Conservation (phyloP, 2,797 vertebrate species). For the Coregonus suidteri region DNA sequence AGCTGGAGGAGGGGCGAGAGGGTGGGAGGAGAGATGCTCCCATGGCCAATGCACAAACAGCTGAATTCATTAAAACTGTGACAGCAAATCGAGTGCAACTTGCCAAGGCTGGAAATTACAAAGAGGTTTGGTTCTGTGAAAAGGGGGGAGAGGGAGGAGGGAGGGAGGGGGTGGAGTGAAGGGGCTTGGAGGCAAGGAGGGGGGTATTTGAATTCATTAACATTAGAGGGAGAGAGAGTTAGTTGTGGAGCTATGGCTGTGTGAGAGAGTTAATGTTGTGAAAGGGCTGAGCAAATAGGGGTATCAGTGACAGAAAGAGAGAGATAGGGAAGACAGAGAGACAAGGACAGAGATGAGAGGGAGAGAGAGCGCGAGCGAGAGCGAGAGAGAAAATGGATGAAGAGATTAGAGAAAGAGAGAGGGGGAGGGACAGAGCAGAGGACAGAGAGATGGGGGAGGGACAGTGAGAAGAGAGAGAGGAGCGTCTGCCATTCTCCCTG, state of each 20-base stretch:
- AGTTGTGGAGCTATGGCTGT: slow-evolving; percentile 54
- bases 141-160: slow-evolving; percentile 59
- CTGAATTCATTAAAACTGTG: slow-evolving; percentile 89
- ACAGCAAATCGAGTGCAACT: slow-evolving; percentile 79
- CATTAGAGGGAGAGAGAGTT: slow-evolving; percentile 65
- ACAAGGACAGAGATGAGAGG: slow-evolving; percentile 39
- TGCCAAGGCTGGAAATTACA: slow-evolving; percentile 82
- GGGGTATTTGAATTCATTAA: slow-evolving; percentile 78
- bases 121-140: slow-evolving; percentile 78
- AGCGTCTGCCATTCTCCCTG: slow-evolving; percentile 75
- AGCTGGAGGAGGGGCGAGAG: slow-evolving; percentile 55
- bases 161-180: slow-evolving; percentile 54
- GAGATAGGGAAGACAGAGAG: slow-evolving; percentile 32
- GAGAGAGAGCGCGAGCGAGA: slow-evolving; percentile 30
- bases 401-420: slow-evolving; percentile 40
- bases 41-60: slow-evolving; percentile 87
- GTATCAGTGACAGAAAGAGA: not conserved
- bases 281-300: not conserved
- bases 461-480: slow-evolving; percentile 53
- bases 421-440: slow-evolving; percentile 22
- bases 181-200: slow-evolving; percentile 48
- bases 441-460: slow-evolving; percentile 13
- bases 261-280: slow-evolving; percentile 4
- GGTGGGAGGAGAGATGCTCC: slow-evolving; percentile 72
- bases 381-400: slow-evolving; percentile 34